A percentile compares a stretch with the other conserved stretches of the same genome.
phyloP scores from a whole-genome alignment of 2,113 vertebrate genomes.

The Piliocolobus tephrosceles region DNA sequence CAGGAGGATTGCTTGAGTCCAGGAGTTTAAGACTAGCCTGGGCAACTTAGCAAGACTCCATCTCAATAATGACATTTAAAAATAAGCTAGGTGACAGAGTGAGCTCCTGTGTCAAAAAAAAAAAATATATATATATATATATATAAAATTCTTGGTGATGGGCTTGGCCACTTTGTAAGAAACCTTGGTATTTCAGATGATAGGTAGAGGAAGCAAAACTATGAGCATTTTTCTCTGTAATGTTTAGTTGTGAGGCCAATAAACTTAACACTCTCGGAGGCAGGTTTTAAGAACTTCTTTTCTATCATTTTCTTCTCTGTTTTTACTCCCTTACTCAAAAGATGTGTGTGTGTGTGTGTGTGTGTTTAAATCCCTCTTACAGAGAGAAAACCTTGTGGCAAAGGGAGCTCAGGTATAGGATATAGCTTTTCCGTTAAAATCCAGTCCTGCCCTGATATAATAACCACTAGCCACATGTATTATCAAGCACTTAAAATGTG shows the following conservation, averaged over 20 bases:
- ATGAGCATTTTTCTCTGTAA: neutral
- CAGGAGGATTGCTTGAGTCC: too few relatives aligned
- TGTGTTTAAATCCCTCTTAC: neutral
- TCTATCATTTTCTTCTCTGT: neutral
- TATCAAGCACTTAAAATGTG: neutral
- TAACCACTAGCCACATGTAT: neutral
- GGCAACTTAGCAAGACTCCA: too few relatives aligned
- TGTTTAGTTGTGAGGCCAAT: neutral
- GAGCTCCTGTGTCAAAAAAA: too few relatives aligned
- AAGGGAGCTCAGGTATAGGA: neutral
- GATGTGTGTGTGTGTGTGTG: too few relatives aligned
- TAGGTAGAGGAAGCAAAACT: neutral
- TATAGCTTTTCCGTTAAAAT: neutral
- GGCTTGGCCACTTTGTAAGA: neutral
- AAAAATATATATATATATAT: too few relatives aligned
- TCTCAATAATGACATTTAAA: too few relatives aligned
- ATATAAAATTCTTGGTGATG: neutral
- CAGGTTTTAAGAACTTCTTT: constrained; percentile 8
- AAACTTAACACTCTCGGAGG: neutral
- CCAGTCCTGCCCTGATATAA: neutral
- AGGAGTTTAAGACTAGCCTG: too few relatives aligned
- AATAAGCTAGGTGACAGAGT: too few relatives aligned
- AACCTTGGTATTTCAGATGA: neutral
- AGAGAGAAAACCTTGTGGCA: neutral
- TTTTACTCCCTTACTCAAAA: neutral